phyloP scores from a whole-genome alignment of 1,140 invertebrate genomes.

The Conopomorpha cramerella region DNA sequence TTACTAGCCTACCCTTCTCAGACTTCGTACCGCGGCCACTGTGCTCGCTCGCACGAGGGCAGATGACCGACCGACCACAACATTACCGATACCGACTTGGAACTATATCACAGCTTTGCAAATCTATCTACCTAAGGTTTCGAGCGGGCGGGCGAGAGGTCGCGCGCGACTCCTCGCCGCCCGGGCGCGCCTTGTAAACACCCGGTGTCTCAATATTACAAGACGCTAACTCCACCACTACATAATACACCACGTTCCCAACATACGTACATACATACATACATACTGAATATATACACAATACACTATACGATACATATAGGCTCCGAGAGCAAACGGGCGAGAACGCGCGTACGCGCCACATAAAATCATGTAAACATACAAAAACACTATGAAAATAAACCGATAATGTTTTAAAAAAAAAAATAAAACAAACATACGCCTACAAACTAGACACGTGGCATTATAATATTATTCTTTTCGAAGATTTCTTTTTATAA shows the following conservation, averaged over 20 bases:
- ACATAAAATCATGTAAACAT: conserved; percentile 17
- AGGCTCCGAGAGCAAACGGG: not conserved
- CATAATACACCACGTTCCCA: no score
- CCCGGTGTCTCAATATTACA: conserved; percentile 18
- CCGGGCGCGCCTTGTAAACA: conserved; percentile 33
- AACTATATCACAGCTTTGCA: conserved; percentile 42
- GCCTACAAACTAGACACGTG: conserved; percentile 47
- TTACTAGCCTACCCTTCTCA: conserved; percentile 14
- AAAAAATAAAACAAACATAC: conserved; percentile 43
- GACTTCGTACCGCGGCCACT: conserved; percentile 6
- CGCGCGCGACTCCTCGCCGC: not conserved
- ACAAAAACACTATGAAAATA: conserved; percentile 30
- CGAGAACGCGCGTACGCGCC: not conserved
- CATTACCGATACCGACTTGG: not conserved
- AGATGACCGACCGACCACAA: not conserved
- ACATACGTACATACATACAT: not conserved
- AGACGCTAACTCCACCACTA: no score
- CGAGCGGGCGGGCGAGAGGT: conserved; percentile 5
- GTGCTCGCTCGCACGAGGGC: conserved; percentile 11
- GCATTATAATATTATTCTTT: conserved; percentile 17
- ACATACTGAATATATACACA: not conserved
- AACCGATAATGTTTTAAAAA: no score
- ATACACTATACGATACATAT: not conserved
- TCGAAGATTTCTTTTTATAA: not conserved
- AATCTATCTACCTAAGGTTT: conserved; percentile 28